These are phyloP conservation scores for Yasuhikotakia modesta DNA, from an alignment of 2,797 vertebrate genomes.

Conservation along the genomic window DNA sequence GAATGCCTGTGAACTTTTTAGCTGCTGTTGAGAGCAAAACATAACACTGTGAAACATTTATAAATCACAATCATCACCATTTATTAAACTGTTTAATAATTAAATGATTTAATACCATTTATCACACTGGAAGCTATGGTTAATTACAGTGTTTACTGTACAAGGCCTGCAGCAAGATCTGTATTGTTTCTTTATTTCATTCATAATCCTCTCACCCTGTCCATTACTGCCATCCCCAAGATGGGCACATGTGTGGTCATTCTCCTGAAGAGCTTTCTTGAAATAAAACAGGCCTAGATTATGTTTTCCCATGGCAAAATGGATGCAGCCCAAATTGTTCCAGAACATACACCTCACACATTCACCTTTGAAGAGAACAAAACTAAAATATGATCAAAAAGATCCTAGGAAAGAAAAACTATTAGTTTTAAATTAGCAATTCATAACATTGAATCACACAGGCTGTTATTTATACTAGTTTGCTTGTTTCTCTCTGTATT, in stretches of 20 bases:
- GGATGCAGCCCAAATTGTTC: conserved; percentile 99
- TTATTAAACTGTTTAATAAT: too few species aligned
- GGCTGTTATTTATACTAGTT: background rate
- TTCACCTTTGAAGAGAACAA: conserved; percentile 80
- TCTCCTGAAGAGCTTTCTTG: conserved; percentile 98
- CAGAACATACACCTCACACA: conserved; percentile 98
- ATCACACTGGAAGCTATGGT: background rate
- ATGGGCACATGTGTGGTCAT: conserved; percentile 91
- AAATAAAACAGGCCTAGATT: conserved; percentile 99
- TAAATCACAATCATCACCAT: too few species aligned
- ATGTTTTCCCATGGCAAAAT: conserved; percentile 99
- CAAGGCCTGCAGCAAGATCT: background rate
- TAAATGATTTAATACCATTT: too few species aligned
- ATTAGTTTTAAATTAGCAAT: too few species aligned
- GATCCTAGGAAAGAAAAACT: too few species aligned
- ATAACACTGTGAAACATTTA: background rate
- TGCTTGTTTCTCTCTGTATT: too few species aligned
- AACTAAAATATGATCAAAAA: background rate
- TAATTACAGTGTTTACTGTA: too few species aligned
- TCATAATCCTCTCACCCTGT: conserved; percentile 76
- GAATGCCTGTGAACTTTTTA: conserved; percentile 92
- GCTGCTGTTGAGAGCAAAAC: conserved; percentile 68
- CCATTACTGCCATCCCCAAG: conserved; percentile 82
- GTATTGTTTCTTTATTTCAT: background rate
- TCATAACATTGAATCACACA: too few species aligned